Evolutionary conservation across 2,113 vertebrate species (phyloP), one percentile per base, ranked within the genome.

Genomic region (Stegastes partitus): DNA sequence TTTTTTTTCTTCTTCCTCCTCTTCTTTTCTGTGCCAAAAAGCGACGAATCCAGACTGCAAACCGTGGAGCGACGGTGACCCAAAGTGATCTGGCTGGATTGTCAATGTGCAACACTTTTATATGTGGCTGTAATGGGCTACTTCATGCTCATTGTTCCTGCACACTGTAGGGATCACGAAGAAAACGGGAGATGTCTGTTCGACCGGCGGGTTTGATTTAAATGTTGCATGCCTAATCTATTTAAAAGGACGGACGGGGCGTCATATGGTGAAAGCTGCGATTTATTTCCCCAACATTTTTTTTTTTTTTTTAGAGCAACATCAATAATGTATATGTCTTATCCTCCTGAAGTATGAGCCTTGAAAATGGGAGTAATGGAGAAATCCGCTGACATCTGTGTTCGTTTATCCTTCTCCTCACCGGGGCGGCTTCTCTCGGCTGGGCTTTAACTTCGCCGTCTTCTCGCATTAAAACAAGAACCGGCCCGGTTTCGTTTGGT

Each of bases 311-410:
- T 77, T 55, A 66, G 57, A 53, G 71, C 55, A 64, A 5, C 23
- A 14, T 65, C 37, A 70, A 72, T 49, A 42, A 82, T 44, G 54
- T 42, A 53, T 47, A 39, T 58, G 56, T 81, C 76, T 87, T 79
- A 63, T 88, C 88, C 92, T 83, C 67, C 63, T 18, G 70, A 42
- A n/a, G n/a, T 67, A 47, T 57, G 16, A 85, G 75, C 74, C 81
- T 85, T 75, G 77, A 80, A n/a, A 79, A 79, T 56, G 82, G 64
- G 34, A 62, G 86, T 49, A 89, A 84, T 84, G 56, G 80, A 90
- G 82, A 89, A 86, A 85, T 83, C 87, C 88, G 84, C 88, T 93
- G 87, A 89, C 88, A 89, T 92, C 85, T 91, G 91, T 77, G 83
- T 86, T 81, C 72, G 75, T 82, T 89, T 90, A 83, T 91, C 82